Evolutionary conservation across 1,140 invertebrate genomes (phyloP), one percentile per base, ranked within the genome.

Genomic region (Episyrphus balteatus): DNA sequence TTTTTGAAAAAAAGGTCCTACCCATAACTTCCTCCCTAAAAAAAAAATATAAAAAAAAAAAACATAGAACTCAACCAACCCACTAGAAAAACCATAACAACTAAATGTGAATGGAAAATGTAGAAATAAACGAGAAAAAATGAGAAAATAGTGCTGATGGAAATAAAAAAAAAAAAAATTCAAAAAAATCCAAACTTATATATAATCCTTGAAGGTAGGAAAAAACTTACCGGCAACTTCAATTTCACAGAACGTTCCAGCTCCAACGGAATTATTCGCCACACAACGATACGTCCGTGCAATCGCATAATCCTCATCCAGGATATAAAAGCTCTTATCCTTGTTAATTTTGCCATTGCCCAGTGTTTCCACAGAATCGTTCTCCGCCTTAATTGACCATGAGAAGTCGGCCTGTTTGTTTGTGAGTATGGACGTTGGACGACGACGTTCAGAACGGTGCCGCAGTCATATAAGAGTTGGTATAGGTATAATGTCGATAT

Each of bases 321-420:
- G 51, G 36, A 56, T 39, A 40, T 62, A 61, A 53, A 51, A 66
- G 44, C 58, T 66, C 39, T 49, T 57, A 37, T 63, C 54, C 33
- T 32, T 44, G 34, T 37, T 48, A 7, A 44, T 34, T 36, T 52
- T 56, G 34, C 57, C 59, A 38, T 46, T 56, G 43, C 57, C 57
- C 44, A 60, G 47, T 30, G 69, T 73, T 48, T 81, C 78, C 18
- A 83, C 69, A 21, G 83, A 84, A 61, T 88, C 82, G 61, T 90
- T 92, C 56, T 85, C 81, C 52, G 82, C 85, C 61, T 87, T 84
- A 44, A 90, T 75, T 53, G 79, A 82, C 89, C 89, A 93, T 26
- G 72, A 77, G 70, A 91, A 92, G 42, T 79, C 75, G n/a, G 88
- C 58, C 64, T 68, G 62, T 34, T 26, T 26, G 21, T 26, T 26